Evolutionary conservation across 2,113 vertebrate genomes (phyloP), one percentile per base, ranked within the genome.

Genomic region (Pholis gunnellus): DNA sequence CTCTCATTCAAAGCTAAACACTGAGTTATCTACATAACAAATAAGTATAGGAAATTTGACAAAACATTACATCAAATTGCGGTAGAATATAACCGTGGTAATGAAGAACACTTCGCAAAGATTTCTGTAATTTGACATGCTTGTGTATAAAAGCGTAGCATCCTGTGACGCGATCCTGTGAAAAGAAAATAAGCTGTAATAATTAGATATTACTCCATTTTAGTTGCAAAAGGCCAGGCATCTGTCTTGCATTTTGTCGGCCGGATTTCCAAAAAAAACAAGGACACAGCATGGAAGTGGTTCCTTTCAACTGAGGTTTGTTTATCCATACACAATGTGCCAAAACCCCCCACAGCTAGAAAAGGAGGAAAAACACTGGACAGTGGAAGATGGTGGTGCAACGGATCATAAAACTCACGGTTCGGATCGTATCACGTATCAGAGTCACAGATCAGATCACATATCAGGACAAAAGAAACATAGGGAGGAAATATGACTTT

Each of bases 181-280:
- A 34, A 34, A 1, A 42, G 9, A 48, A 59, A 50, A 40, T 2
- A 11, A 38, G 0, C 8, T 9, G 29, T 29, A 11, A 65, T 46
- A 54, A 70, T 31, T 27, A 50, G 22, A 76, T 31, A 8, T n/a
- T 17, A 20, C 11, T 69, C 5, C 0, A 2, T 50, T 63, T 22
- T 1, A 52, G 54, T 20, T 17, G 11, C 6, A 54, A 46, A 72
- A 57, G 10, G 8, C 17, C 44, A 25, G 11, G 73, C 48, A 20
- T 78, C 31, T 74, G 52, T 74, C 29, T 50, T 75, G 54, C 44
- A 77, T 84, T 67, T 66, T 15, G 64, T 71, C 14, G 25, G 36
- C n/a, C 6, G 9, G 70, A 63, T 54, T 70, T 54, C 13, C 46
- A 2, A 1, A 1, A 27, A 65, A 75, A 71, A 61, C 40, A 46